phyloP scores from a whole-genome alignment of 1,140 invertebrate species.

The Meloidogyne chitwoodi region DNA sequence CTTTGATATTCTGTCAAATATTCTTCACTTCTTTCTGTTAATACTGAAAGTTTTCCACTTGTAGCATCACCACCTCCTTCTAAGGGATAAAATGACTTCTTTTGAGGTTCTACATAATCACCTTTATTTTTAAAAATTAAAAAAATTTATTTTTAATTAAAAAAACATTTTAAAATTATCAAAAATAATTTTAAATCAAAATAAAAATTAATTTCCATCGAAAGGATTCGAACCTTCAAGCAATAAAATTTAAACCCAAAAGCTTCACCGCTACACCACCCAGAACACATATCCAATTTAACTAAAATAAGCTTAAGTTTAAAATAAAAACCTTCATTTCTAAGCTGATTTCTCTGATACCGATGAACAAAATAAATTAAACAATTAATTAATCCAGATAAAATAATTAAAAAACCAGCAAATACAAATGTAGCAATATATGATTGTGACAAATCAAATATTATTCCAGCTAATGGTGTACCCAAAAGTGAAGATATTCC shows the following conservation, averaged over 20 bases:
- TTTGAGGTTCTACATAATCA: slow-evolving; percentile 30
- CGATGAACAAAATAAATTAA: slow-evolving; percentile 44
- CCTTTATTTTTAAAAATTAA: slow-evolving; percentile 24
- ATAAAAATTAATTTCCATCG: too few relatives aligned
- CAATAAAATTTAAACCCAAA: too few relatives aligned
- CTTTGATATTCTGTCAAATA: slow-evolving; percentile 59
- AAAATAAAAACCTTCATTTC: slow-evolving; percentile 52
- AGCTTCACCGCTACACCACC: too few relatives aligned
- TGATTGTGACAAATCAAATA: slow-evolving; percentile 56
- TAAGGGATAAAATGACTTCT: neutral
- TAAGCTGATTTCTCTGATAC: slow-evolving; percentile 37
- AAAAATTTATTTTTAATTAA: neutral
- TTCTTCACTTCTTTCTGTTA: slow-evolving; percentile 56
- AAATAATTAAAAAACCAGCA: slow-evolving; percentile 49
- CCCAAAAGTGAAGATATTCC: slow-evolving; percentile 81
- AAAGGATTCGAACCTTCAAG: too few relatives aligned
- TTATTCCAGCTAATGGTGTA: slow-evolving; percentile 66
- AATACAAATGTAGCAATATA: slow-evolving; percentile 55
- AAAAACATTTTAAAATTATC: neutral
- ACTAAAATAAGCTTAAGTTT: too few relatives aligned
- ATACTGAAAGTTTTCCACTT: slow-evolving; percentile 57
- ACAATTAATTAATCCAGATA: slow-evolving; percentile 53
- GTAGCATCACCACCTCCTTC: slow-evolving; percentile 39
- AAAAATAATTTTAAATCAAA: too few relatives aligned
- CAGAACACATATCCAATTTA: too few relatives aligned